These are phyloP conservation scores for Temnothorax longispinosus DNA, from an alignment of 1,140 invertebrate genomes.

Conservation along the genomic window DNA sequence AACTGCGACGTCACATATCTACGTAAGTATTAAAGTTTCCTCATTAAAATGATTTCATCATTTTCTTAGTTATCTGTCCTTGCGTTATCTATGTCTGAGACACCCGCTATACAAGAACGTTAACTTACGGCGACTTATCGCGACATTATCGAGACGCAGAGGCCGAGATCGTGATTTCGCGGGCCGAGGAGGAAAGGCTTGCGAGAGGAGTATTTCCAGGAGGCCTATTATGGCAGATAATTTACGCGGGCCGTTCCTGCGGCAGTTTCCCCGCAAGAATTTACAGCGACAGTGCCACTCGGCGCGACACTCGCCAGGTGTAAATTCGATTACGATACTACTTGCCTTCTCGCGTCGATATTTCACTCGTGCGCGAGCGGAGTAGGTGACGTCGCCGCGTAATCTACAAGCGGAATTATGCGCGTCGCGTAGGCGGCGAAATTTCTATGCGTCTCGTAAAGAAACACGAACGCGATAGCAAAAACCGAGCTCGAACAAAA, in stretches of 20 bases:
- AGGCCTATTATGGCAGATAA: conserved; percentile 56
- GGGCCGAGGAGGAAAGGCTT: not conserved
- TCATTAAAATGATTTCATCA: not conserved
- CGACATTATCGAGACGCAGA: conserved; percentile 1
- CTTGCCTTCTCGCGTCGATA: conserved; percentile 50
- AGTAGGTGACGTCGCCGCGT: conserved; percentile 55
- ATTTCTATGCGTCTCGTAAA: conserved; percentile 50
- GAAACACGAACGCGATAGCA: conserved; percentile 8
- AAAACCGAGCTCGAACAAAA: conserved; percentile 23
- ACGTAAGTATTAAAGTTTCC: not conserved
- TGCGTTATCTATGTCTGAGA: not conserved
- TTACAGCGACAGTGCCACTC: conserved; percentile 42
- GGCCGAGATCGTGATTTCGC: conserved; percentile 15
- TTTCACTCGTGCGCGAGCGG: conserved; percentile 30
- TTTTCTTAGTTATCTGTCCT: not conserved
- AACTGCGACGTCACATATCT: not conserved
- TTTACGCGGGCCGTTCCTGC: conserved; percentile 41
- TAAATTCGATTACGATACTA: conserved; percentile 64
- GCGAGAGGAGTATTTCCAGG: conserved; percentile 42
- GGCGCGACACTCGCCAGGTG: conserved; percentile 52
- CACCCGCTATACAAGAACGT: conserved; percentile 8
- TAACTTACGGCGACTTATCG: conserved; percentile 25
- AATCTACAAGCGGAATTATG: conserved; percentile 55
- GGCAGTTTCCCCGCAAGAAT: conserved; percentile 39
- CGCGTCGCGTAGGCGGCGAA: conserved; percentile 38